Percentiles rank a stretch among this genome's conserved stretches.
phyloP scores from a whole-genome alignment of 2,888 invertebrate genomes.

The Drosophila anomelani region DNA sequence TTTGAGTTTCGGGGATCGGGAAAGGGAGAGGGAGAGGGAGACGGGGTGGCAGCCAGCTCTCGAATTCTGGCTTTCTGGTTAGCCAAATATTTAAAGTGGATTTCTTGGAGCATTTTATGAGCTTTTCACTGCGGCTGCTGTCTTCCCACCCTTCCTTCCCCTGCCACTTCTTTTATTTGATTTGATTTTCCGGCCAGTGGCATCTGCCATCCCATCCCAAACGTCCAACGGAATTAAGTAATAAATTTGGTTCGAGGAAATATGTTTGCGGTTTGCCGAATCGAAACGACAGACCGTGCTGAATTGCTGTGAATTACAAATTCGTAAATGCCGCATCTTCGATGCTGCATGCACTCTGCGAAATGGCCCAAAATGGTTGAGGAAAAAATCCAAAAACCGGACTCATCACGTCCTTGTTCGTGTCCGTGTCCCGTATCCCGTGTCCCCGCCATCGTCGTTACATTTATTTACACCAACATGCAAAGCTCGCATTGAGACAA shows the following conservation, averaged over 20 bases:
- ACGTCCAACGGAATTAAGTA: conserved; percentile 55
- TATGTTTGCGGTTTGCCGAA: conserved; percentile 35
- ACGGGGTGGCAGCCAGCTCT: background rate
- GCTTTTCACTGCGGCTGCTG: conserved; percentile 45
- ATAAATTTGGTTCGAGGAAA: conserved; percentile 56
- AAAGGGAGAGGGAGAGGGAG: background rate
- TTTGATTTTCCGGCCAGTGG: conserved; percentile 58
- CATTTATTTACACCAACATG: conserved; percentile 81
- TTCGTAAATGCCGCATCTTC: conserved; percentile 60
- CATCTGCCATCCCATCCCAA: conserved; percentile 35
- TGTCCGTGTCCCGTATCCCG: conserved; percentile 23
- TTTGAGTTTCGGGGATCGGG: conserved; percentile 36
- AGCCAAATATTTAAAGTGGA: conserved; percentile 74
- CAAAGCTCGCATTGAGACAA: conserved; percentile 81
- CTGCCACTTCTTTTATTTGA: conserved; percentile 41
- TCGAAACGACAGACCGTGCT: conserved; percentile 31
- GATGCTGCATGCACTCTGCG: conserved; percentile 36
- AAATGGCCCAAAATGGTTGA: conserved; percentile 19
- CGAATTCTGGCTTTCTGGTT: conserved; percentile 51
- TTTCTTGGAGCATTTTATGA: conserved; percentile 62
- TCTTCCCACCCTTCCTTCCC: background rate
- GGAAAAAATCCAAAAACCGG: conserved; percentile 16
- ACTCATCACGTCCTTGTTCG: conserved; percentile 41
- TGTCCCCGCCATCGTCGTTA: conserved; percentile 30
- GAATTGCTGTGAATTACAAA: conserved; percentile 68